These are phyloP conservation scores for Eurystomus glaucurus DNA, from an alignment of 2,797 vertebrate genomes.

Conservation along the genomic window DNA sequence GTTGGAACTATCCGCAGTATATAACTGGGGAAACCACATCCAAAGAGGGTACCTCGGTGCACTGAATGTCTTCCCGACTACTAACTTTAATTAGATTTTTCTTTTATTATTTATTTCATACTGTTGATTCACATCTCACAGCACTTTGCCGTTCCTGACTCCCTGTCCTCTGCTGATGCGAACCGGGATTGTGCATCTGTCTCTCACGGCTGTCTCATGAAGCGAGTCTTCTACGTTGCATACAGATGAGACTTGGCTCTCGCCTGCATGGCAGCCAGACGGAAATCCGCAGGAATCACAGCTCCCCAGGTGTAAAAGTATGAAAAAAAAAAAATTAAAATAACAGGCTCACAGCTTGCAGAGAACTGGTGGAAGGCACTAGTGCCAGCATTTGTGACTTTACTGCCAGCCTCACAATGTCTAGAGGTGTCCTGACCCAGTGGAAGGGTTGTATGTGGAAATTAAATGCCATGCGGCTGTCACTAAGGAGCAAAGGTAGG, in stretches of 20 bases:
- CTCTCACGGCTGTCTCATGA: neutral
- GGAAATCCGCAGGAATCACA: neutral
- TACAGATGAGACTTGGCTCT: neutral
- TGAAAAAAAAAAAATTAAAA: fast-evolving
- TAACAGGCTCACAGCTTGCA: neutral
- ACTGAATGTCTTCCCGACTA: fast-evolving
- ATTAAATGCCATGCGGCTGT: fast-evolving
- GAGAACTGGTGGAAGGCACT: neutral
- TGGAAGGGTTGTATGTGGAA: neutral
- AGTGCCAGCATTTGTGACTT: neutral
- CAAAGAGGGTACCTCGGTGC: fast-evolving
- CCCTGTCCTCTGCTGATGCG: neutral
- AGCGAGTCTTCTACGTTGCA: neutral
- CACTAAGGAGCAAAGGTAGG: neutral
- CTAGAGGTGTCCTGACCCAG: neutral
- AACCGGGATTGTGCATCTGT: neutral
- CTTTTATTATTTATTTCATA: neutral
- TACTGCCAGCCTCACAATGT: fast-evolving
- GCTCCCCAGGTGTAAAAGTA: slow-evolving; percentile 14
- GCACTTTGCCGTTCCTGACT: neutral
- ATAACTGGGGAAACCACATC: neutral
- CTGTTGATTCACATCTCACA: neutral
- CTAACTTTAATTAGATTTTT: neutral
- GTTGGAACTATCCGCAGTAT: neutral
- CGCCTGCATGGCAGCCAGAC: neutral